Evolutionary conservation across 1,140 invertebrate genomes (phyloP).

Genomic region (Plectrocnemia conspersa): DNA sequence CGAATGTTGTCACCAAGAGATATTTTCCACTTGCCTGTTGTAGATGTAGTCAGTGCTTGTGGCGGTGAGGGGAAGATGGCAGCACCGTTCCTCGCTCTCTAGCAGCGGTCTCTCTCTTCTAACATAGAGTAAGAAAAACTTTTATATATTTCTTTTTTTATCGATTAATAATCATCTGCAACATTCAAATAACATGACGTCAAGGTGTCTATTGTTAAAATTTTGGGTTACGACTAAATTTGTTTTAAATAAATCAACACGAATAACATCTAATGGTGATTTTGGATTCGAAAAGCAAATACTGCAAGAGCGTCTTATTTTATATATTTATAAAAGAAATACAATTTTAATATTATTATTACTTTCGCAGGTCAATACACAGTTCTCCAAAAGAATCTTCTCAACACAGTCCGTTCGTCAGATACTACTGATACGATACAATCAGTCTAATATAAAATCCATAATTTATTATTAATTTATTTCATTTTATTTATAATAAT

Average conservation of each 20-base stretch:
- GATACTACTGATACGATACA: constrained; percentile 22
- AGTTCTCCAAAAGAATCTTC: constrained; percentile 31
- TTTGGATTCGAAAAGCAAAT: background rate
- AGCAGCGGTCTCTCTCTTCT: constrained; percentile 51
- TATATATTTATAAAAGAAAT: background rate
- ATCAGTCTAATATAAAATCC: constrained; percentile 4
- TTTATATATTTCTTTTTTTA: constrained; percentile 30
- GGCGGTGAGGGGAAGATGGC: constrained; percentile 62
- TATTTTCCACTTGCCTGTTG: constrained; percentile 56
- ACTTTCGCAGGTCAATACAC: constrained; percentile 31
- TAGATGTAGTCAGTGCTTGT: constrained; percentile 76
- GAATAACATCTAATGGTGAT: background rate
- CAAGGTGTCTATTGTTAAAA: background rate
- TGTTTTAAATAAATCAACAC: background rate
- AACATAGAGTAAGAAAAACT: constrained; percentile 50
- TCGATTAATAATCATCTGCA: constrained; percentile 13
- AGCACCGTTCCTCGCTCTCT: constrained; percentile 48
- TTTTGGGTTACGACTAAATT: background rate
- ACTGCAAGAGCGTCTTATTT: background rate
- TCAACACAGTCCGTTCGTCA: constrained; percentile 32
- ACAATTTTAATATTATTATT: constrained; percentile 10
- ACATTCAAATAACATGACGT: constrained; percentile 11
- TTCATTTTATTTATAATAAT: constrained; percentile 16
- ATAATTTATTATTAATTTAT: constrained; percentile 15
- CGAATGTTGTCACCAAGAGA: constrained; percentile 29